Evolutionary conservation across 2,888 invertebrate species (phyloP).

Genomic region (Phortica okadai): DNA sequence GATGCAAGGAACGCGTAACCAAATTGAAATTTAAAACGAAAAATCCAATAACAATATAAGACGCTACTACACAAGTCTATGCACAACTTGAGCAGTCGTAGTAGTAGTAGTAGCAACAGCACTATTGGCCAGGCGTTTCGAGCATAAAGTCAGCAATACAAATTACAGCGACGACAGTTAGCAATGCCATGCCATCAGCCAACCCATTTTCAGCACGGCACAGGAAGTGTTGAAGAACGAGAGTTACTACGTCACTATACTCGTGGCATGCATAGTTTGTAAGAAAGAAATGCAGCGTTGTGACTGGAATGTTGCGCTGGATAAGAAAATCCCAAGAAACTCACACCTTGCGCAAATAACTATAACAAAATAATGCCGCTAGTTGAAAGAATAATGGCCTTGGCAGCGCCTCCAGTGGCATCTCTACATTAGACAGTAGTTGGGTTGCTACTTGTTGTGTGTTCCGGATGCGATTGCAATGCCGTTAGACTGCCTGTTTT

Average conservation of each 20-base stretch:
- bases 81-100: slow-evolving; percentile 7
- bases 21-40: slow-evolving; percentile 73
- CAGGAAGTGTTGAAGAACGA: neutral
- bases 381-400: slow-evolving; percentile 26
- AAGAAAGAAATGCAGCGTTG: slow-evolving; percentile 9
- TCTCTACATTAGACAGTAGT: slow-evolving; percentile 5
- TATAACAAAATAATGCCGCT: slow-evolving; percentile 17
- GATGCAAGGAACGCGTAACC: slow-evolving; percentile 55
- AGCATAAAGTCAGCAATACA: slow-evolving; percentile 61
- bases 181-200: slow-evolving; percentile 51
- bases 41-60: slow-evolving; percentile 67
- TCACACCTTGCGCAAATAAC: neutral
- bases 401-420: slow-evolving; percentile 6
- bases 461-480: neutral
- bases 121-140: slow-evolving; percentile 13
- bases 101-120: slow-evolving; percentile 22
- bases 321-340: slow-evolving; percentile 27
- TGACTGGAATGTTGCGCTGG: neutral
- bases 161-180: slow-evolving; percentile 73
- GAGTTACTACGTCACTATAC: slow-evolving; percentile 49
- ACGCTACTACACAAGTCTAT: slow-evolving; percentile 49
- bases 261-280: slow-evolving; percentile 20
- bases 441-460: neutral
- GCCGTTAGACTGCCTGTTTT: neutral
- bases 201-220: slow-evolving; percentile 27